Conservation (phyloP, 2,113 vertebrate genomes). For the Ptyas mucosa region DNA sequence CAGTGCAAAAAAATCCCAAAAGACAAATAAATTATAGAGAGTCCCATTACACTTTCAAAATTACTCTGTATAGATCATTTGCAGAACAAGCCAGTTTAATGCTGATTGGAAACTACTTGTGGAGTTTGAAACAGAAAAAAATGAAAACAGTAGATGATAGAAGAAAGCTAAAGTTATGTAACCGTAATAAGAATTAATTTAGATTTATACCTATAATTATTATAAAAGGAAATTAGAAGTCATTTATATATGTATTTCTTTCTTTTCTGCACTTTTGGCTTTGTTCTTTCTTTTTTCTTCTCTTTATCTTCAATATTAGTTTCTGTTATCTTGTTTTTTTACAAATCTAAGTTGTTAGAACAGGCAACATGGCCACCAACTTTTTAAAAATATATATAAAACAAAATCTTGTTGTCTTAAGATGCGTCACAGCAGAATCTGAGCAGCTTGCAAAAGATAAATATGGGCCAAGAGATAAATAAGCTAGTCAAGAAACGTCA, state of each 20-base stretch:
- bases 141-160: background rate
- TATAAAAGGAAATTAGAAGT: background rate
- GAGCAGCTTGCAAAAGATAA: conserved; percentile 23
- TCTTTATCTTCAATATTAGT: background rate
- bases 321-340: background rate
- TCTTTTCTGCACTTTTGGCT: background rate
- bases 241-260: background rate
- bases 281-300: background rate
- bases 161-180: background rate
- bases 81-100: background rate
- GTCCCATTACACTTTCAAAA: conserved; percentile 30
- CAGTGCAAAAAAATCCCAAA: conserved; percentile 31
- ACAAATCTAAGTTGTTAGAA: conserved; percentile 27
- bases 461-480: conserved; percentile 34
- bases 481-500: conserved; percentile 26
- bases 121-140: background rate
- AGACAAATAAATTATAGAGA: conserved; percentile 11
- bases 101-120: background rate
- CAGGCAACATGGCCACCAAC: conserved; percentile 23
- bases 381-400: conserved; percentile 27
- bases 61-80: conserved; percentile 32
- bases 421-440: conserved; percentile 18
- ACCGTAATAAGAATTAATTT: background rate
- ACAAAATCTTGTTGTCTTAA: conserved; percentile 30
- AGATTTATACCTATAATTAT: background rate